A percentile compares a stretch with the other conserved stretches of the same genome.
Evolutionary conservation across 2,113 vertebrate species (phyloP).

Genomic region (Sylvilagus bachmani): DNA sequence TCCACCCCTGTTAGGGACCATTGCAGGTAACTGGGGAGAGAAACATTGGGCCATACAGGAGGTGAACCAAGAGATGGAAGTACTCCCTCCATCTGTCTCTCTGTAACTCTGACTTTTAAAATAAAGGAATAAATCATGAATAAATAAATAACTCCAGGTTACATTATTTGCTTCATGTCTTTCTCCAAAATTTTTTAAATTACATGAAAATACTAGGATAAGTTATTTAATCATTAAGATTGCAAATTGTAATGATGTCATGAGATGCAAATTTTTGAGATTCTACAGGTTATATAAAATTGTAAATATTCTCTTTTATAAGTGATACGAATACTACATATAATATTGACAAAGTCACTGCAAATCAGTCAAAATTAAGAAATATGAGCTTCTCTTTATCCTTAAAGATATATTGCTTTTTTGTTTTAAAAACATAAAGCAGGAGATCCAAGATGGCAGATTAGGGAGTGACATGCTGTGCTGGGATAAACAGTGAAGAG

Average conservation of each 20-base stretch:
- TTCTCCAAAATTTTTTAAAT: neutral
- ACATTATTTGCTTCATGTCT: neutral
- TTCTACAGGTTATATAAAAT: neutral
- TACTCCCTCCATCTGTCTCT: neutral
- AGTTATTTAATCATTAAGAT: neutral
- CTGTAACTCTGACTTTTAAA: slow-evolving; percentile 38
- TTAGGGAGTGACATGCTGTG: too few species aligned
- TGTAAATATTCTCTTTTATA: neutral
- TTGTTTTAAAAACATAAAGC: neutral
- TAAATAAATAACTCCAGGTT: neutral
- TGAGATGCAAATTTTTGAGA: slow-evolving; percentile 13
- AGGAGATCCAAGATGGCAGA: too few species aligned
- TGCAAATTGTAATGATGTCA: neutral
- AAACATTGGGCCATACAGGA: too few species aligned
- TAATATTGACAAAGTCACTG: slow-evolving; percentile 13
- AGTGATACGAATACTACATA: neutral
- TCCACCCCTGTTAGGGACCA: too few species aligned
- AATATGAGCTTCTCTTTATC: slow-evolving; percentile 42
- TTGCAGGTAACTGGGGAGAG: too few species aligned
- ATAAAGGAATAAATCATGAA: neutral
- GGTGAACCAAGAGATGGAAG: too few species aligned
- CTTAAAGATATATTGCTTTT: slow-evolving; percentile 33
- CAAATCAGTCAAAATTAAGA: slow-evolving; percentile 30
- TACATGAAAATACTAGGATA: neutral
- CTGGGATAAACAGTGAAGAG: too few species aligned